Percentiles rank a stretch among this genome's conserved stretches.
Conservation (phyloP, 2,888 invertebrate genomes). For the Thecophora atra region DNA sequence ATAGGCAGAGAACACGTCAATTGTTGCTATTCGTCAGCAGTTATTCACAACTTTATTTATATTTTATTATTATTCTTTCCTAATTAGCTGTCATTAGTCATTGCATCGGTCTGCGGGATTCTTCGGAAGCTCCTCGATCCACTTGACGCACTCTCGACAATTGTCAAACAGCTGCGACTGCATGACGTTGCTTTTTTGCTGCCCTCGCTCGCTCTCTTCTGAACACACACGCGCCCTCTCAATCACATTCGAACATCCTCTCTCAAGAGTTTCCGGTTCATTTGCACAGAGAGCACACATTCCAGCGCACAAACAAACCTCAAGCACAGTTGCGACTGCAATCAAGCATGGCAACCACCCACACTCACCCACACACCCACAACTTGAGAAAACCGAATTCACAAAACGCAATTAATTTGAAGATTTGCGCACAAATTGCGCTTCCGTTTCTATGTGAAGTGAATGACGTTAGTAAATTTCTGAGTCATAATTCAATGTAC, state of each 20-base stretch:
- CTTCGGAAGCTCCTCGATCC: neutral
- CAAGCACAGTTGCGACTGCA: neutral
- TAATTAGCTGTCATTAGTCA: neutral
- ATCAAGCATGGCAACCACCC: neutral
- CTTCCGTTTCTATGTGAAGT: slow-evolving; percentile 24
- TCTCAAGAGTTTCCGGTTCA: slow-evolving; percentile 15
- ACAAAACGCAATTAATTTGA: slow-evolving; percentile 29
- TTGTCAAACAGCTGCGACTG: neutral
- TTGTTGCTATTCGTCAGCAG: too few species aligned
- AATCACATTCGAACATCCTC: neutral
- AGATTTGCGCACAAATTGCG: slow-evolving; percentile 25
- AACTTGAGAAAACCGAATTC: neutral
- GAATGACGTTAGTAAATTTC: slow-evolving; percentile 12
- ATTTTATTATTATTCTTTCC: neutral
- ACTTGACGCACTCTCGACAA: neutral
- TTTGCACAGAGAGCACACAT: neutral
- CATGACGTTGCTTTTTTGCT: neutral
- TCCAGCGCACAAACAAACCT: neutral
- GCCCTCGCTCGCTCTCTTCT: slow-evolving; percentile 7
- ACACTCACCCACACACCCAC: neutral
- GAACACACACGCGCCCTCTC: neutral
- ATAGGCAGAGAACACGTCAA: too few species aligned
- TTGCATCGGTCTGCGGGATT: neutral
- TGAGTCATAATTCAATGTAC: neutral
- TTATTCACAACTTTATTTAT: too few species aligned